A percentile compares a stretch with the other conserved stretches of the same genome.
Evolutionary conservation across 2,113 vertebrate genomes (phyloP).

Genomic region (Dolichallabes microphthalmus): DNA sequence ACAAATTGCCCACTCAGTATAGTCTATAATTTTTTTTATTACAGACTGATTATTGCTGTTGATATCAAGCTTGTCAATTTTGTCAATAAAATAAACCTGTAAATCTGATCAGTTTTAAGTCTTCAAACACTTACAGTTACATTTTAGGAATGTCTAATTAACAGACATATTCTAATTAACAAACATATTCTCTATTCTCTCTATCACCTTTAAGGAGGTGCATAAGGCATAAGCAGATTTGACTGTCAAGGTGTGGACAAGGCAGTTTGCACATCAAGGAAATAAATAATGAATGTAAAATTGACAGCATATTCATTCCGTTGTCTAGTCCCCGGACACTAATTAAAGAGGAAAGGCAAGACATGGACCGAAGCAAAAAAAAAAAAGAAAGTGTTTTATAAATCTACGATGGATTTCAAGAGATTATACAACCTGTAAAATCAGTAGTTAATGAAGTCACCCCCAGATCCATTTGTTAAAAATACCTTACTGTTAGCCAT

Average conservation of each 20-base stretch:
- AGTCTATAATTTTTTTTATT: not conserved
- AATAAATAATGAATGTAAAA: conserved; percentile 75
- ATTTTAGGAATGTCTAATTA: conserved; percentile 58
- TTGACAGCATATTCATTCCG: conserved; percentile 74
- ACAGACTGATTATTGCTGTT: not conserved
- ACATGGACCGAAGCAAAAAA: conserved; percentile 41
- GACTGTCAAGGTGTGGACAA: conserved; percentile 64
- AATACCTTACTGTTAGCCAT: not conserved
- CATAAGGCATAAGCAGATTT: conserved; percentile 65
- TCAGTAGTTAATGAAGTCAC: conserved; percentile 1
- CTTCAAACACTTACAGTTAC: conserved; percentile 18
- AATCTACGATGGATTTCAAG: conserved; percentile 54
- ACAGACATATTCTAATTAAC: conserved; percentile 61
- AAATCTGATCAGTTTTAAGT: no score
- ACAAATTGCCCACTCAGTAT: not conserved
- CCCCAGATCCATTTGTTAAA: conserved; percentile 2
- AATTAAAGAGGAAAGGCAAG: conserved; percentile 73
- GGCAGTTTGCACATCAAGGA: conserved; percentile 70
- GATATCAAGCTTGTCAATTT: no score
- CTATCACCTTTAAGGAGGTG: conserved; percentile 69
- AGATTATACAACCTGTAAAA: conserved; percentile 42
- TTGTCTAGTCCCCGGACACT: conserved; percentile 72
- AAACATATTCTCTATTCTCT: conserved; percentile 63
- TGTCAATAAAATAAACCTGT: not conserved
- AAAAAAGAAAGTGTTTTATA: conserved; percentile 57